phyloP scores from a whole-genome alignment of 2,888 invertebrate genomes.

The Biston stratarius region DNA sequence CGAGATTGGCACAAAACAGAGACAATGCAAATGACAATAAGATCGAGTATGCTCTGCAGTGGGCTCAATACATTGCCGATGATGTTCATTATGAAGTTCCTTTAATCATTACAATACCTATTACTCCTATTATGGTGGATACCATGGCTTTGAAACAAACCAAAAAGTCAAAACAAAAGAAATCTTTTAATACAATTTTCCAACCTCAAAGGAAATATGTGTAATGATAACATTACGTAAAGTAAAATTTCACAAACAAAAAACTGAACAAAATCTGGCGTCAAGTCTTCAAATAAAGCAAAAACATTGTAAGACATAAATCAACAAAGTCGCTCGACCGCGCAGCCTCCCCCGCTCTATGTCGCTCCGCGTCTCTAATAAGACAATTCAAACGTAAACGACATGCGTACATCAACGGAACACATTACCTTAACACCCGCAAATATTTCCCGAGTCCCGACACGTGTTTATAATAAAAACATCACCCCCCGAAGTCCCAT shows the following conservation, averaged over 20 bases:
- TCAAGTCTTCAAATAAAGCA: conserved; percentile 39
- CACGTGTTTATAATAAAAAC: conserved; percentile 83
- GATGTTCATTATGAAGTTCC: too few species aligned
- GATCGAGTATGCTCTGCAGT: too few species aligned
- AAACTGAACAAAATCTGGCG: conserved; percentile 15
- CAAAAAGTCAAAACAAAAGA: too few species aligned
- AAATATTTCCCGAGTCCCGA: conserved; percentile 72
- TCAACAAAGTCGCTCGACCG: conserved; percentile 38
- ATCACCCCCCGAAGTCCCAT: conserved; percentile 62
- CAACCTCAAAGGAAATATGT: background rate
- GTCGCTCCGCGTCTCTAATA: conserved; percentile 51
- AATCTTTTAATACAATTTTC: background rate
- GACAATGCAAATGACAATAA: too few species aligned
- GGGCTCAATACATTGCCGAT: too few species aligned
- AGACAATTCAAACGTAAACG: conserved; percentile 65
- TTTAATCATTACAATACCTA: too few species aligned
- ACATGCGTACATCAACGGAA: conserved; percentile 64
- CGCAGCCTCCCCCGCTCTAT: conserved; percentile 28
- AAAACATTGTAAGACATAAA: conserved; percentile 40
- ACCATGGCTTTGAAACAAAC: too few species aligned
- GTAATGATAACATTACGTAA: background rate
- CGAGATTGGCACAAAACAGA: too few species aligned
- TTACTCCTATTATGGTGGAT: too few species aligned
- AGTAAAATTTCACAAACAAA: conserved; percentile 7
- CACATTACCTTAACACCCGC: conserved; percentile 69